Percentiles rank a stretch among this genome's conserved stretches.
Evolutionary conservation across 2,113 vertebrate genomes (phyloP).

Genomic region (Acanthochromis polyacanthus): DNA sequence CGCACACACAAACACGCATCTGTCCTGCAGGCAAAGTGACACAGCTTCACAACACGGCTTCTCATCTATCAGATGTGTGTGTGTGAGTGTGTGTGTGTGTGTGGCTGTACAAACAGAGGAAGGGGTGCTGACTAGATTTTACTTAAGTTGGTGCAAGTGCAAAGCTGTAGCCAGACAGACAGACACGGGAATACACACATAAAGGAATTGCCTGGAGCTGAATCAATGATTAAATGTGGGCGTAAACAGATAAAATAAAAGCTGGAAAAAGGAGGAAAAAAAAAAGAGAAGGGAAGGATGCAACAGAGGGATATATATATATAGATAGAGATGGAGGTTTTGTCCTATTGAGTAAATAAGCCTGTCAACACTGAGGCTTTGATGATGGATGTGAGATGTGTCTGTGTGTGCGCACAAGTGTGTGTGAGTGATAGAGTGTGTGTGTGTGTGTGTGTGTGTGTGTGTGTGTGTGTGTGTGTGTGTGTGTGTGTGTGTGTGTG

Average conservation of each 20-base stretch:
- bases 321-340: conserved; percentile 60
- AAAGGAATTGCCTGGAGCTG: conserved; percentile 40
- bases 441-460: conserved; percentile 7
- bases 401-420: conserved; percentile 10
- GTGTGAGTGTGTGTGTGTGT: background rate
- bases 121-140: background rate
- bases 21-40: conserved; percentile 41
- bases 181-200: conserved; percentile 16
- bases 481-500: background rate
- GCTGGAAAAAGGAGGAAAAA: conserved; percentile 23
- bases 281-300: conserved; percentile 40
- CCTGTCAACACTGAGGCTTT: conserved; percentile 66
- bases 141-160: conserved; percentile 2
- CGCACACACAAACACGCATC: conserved; percentile 9
- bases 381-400: conserved; percentile 63
- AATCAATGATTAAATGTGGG: conserved; percentile 52
- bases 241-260: conserved; percentile 55
- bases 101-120: conserved; percentile 5
- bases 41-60: conserved; percentile 29
- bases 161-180: conserved; percentile 13
- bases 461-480: conserved; percentile 9
- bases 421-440: background rate
- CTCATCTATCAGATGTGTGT: conserved; percentile 17
- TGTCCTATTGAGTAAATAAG: conserved; percentile 65
- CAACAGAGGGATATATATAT: conserved; percentile 48